Evolutionary conservation across 2,888 invertebrate species (phyloP).

Genomic region (Cephus pygmeus): DNA sequence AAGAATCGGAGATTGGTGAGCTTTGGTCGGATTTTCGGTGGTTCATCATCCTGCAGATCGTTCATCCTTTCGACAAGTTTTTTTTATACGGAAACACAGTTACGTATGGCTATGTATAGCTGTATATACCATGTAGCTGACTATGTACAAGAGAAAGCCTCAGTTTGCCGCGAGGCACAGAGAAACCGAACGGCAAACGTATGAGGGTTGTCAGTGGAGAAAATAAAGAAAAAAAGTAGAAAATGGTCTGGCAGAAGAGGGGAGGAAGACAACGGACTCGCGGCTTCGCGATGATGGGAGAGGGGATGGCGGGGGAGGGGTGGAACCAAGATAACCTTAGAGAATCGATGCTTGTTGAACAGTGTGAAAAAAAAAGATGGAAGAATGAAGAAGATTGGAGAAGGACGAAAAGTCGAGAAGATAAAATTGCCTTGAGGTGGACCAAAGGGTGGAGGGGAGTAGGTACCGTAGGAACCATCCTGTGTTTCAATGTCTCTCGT

Average conservation of each 20-base stretch:
- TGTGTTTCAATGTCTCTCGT: not conserved
- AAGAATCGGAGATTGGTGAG: not conserved
- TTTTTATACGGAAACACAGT: not conserved
- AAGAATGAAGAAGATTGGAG: not conserved
- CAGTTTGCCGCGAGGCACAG: constrained; percentile 7
- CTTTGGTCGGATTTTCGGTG: not conserved
- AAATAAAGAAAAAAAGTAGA: constrained; percentile 4
- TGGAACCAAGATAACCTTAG: not conserved
- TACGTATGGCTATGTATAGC: not conserved
- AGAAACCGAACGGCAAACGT: constrained; percentile 1
- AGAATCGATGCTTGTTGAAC: not conserved
- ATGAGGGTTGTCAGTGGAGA: constrained; percentile 14
- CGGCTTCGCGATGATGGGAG: not conserved
- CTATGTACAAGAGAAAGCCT: constrained; percentile 8
- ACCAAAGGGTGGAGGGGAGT: not conserved
- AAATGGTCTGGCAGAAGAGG: not conserved
- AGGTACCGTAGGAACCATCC: not conserved
- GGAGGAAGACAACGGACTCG: not conserved
- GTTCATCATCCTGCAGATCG: not conserved
- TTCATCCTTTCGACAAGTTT: not conserved
- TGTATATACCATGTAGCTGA: not conserved
- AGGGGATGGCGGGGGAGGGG: not conserved
- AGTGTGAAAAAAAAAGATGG: not conserved
- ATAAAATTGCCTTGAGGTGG: not conserved
- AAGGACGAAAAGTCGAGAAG: not conserved